Conservation (phyloP, 2,888 invertebrate species). For the Andrena bicolor region DNA sequence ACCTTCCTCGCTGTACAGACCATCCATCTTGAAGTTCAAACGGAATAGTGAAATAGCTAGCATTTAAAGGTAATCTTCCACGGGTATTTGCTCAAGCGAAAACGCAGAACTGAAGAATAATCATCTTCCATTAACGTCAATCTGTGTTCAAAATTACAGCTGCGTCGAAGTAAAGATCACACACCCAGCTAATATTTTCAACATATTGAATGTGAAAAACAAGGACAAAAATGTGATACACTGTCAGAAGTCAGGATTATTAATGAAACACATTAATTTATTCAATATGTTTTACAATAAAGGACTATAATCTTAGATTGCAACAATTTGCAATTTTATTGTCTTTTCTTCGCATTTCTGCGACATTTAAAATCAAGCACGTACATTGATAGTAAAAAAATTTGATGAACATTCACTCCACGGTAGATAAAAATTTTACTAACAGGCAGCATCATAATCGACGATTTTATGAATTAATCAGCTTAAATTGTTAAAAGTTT, state of each 20-base stretch:
- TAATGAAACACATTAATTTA: too few species aligned
- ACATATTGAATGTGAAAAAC: not conserved
- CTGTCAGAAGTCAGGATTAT: not conserved
- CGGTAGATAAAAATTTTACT: not conserved
- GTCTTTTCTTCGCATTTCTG: too few species aligned
- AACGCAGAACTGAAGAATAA: slow-evolving; percentile 18
- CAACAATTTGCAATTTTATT: too few species aligned
- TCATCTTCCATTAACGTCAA: slow-evolving; percentile 5
- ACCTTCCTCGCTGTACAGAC: slow-evolving; percentile 40
- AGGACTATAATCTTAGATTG: too few species aligned
- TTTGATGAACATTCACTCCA: not conserved
- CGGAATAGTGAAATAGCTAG: slow-evolving; percentile 39
- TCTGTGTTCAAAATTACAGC: not conserved
- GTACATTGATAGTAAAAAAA: not conserved
- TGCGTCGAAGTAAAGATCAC: not conserved
- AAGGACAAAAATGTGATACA: not conserved
- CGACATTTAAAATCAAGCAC: too few species aligned
- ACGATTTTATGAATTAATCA: not conserved
- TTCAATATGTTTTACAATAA: too few species aligned
- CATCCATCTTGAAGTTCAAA: slow-evolving; percentile 48
- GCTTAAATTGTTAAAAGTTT: not conserved
- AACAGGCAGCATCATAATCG: not conserved
- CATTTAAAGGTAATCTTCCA: slow-evolving; percentile 51
- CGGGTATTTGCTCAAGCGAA: slow-evolving; percentile 25
- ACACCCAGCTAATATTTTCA: not conserved